Evolutionary conservation across 2,797 vertebrate genomes (phyloP), one percentile per base, ranked within the genome.

Genomic region (Danionella dracula): DNA sequence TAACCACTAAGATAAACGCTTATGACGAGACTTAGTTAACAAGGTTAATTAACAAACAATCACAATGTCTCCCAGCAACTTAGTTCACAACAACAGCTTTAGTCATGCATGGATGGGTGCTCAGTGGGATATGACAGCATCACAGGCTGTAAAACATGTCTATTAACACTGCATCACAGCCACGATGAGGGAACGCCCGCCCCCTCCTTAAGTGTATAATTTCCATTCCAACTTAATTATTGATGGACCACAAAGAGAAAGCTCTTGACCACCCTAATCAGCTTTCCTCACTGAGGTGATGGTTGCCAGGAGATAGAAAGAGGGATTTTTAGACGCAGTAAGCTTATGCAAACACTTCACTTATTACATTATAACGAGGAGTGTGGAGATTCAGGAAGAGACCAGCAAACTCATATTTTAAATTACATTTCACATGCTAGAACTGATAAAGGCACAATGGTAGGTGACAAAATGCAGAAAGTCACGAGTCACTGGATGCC

Each of bases 191-290:
- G 13, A 42, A 68, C 69, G 78, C 89, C 87, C 73, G 88, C 86
- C 31, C 76, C 71, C 29, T 6, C 23, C 23, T 27, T 27, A 16
- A 45, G 77, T n/a, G 81, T 82, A 79, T 82, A 4, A 70, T 64
- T 81, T 85, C 79, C 74, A 83, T 53, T 75, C 53, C 67, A 58
- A 38, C 80, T 88, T 66, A 80, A 88, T 88, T 85, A 88, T 88
- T 87, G 75, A 89, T 88, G 83, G 53, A 72, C 77, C 80, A 80
- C 83, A 75, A 74, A 60, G 76, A 68, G 79, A 55, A 74, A 17
- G 29, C 76, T 66, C 78, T 74, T 73, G 42, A 71, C 73, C 59
- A 19, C 53, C 66, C 61, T 69, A 72, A 73, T 76, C 79, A 77
- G 81, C 79, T 74, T 74, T 68, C 76, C 80, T 72, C 72, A 71